phyloP scores from a whole-genome alignment of 2,888 invertebrate genomes.

The Dermolepida albohirtum region DNA sequence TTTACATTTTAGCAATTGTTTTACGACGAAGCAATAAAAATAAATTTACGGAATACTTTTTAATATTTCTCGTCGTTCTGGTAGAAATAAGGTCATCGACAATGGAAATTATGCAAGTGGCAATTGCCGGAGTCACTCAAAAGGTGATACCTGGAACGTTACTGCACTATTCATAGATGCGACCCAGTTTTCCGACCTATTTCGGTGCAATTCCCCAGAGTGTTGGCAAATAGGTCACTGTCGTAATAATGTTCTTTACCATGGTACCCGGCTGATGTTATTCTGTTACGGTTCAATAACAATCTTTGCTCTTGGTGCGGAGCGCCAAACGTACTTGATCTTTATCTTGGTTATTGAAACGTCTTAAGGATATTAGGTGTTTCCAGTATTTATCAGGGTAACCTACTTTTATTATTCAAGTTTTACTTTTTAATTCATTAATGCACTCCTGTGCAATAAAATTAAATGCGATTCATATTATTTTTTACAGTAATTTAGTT shows the following conservation, averaged over 20 bases:
- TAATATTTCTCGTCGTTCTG: too few species aligned
- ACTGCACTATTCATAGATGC: slow-evolving; percentile 7
- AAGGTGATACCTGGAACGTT: slow-evolving; percentile 6
- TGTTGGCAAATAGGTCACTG: slow-evolving; percentile 15
- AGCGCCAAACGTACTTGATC: not conserved
- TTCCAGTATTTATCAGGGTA: not conserved
- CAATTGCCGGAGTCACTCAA: slow-evolving; percentile 5
- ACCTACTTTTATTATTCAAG: too few species aligned
- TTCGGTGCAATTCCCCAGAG: slow-evolving; percentile 1
- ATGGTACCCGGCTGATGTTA: not conserved
- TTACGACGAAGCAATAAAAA: too few species aligned
- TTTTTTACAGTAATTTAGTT: not conserved
- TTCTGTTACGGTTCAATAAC: slow-evolving; percentile 14
- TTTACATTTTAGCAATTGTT: too few species aligned
- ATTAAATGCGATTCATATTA: too few species aligned
- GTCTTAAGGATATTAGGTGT: not conserved
- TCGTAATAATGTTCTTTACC: slow-evolving; percentile 2
- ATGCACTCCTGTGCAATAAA: too few species aligned
- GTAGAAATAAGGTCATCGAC: too few species aligned
- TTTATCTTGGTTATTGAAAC: slow-evolving; percentile 1
- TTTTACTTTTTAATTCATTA: too few species aligned
- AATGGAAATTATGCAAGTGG: not conserved
- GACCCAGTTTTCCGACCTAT: slow-evolving; percentile 12
- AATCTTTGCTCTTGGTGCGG: slow-evolving; percentile 3
- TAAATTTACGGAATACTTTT: too few species aligned